Evolutionary conservation across 2,888 invertebrate species (phyloP).

Genomic region (Alentia gelatinosa): DNA sequence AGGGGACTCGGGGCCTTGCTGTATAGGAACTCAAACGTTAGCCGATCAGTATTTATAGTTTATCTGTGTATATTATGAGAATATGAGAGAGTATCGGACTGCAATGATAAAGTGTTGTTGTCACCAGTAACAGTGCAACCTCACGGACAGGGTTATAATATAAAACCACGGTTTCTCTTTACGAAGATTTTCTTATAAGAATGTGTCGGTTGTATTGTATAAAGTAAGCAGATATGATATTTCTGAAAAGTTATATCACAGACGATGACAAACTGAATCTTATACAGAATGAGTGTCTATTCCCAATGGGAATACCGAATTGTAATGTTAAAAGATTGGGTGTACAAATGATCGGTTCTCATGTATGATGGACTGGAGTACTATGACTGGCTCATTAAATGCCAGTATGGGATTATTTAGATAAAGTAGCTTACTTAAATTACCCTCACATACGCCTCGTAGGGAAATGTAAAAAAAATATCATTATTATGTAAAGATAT

Average conservation of each 20-base stretch:
- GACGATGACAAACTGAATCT: too few relatives aligned
- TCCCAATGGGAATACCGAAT: neutral
- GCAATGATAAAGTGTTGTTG: neutral
- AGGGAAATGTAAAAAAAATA: too few relatives aligned
- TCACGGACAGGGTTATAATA: too few relatives aligned
- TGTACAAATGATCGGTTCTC: too few relatives aligned
- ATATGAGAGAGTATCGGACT: neutral
- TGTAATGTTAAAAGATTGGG: neutral
- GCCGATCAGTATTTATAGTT: slow-evolving; percentile 6
- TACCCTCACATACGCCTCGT: too few relatives aligned
- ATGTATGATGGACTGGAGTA: too few relatives aligned
- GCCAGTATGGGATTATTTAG: too few relatives aligned
- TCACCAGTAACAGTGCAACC: too few relatives aligned
- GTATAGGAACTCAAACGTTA: neutral
- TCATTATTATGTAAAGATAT: too few relatives aligned
- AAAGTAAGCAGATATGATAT: neutral
- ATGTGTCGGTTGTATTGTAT: neutral
- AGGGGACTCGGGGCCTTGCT: neutral
- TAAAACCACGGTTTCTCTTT: too few relatives aligned
- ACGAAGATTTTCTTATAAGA: neutral
- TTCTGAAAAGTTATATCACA: neutral
- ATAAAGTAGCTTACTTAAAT: too few relatives aligned
- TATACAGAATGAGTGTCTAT: neutral
- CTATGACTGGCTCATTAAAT: too few relatives aligned
- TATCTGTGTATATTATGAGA: neutral